Conservation (phyloP, 2,888 invertebrate species). For the Tetropium fuscum region DNA sequence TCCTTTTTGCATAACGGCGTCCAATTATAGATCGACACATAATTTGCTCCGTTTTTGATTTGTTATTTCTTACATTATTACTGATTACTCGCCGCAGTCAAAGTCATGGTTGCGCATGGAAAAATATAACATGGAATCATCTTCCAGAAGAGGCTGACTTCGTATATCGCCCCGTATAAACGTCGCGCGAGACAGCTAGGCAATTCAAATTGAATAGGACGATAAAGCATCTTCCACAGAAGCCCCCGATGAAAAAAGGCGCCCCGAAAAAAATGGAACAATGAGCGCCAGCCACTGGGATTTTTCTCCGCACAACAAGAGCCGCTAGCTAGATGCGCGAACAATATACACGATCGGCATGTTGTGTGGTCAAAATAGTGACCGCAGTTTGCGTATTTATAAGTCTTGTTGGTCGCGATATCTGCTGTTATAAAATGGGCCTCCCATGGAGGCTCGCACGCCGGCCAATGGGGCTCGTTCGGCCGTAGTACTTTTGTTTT, state of each 20-base stretch:
- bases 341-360: slow-evolving; percentile 33
- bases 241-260: too few species aligned
- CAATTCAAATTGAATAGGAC: slow-evolving; percentile 8
- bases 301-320: slow-evolving; percentile 23
- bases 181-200: too few species aligned
- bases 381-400: slow-evolving; percentile 36
- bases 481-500: slow-evolving; percentile 55
- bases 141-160: too few species aligned
- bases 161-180: too few species aligned
- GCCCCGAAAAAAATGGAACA: slow-evolving; percentile 35
- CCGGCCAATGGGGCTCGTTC: slow-evolving; percentile 54
- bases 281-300: slow-evolving; percentile 25
- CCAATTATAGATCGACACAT: too few species aligned
- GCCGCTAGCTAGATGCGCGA: slow-evolving; percentile 29
- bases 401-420: slow-evolving; percentile 47
- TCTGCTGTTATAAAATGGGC: slow-evolving; percentile 54
- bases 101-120: too few species aligned
- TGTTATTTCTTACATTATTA: too few species aligned
- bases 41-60: too few species aligned
- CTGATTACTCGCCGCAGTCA: too few species aligned
- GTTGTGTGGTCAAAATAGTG: slow-evolving; percentile 32
- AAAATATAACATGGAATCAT: too few species aligned
- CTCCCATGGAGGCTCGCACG: slow-evolving; percentile 55
- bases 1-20: too few species aligned
- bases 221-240: slow-evolving; percentile 14